Evolutionary conservation across 2,113 vertebrate genomes (phyloP).

Genomic region (Notarius lentiginosus): DNA sequence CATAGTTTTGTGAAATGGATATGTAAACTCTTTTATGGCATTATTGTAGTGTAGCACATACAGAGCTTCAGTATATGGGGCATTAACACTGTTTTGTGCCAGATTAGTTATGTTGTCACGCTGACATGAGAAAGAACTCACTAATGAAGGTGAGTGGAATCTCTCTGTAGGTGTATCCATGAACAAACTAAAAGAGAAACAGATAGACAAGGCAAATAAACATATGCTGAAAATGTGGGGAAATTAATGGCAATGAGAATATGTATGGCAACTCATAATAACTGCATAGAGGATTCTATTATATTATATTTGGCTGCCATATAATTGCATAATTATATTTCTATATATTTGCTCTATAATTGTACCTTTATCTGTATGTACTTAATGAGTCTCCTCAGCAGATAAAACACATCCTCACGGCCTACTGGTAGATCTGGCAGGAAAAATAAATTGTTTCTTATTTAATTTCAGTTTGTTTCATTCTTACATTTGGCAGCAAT

Average conservation of each 20-base stretch:
- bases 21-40: not conserved
- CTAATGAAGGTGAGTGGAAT: conserved; percentile 89
- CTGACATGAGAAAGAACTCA: conserved; percentile 70
- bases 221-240: not conserved
- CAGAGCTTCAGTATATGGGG: not conserved
- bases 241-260: not conserved
- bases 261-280: not conserved
- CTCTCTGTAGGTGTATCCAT: conserved; percentile 83
- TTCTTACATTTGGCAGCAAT: not conserved
- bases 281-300: not conserved
- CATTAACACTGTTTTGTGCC: not conserved
- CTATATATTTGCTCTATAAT: too few relatives aligned
- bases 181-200: conserved; percentile 76
- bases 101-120: not conserved
- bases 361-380: conserved; percentile 91
- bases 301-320: not conserved
- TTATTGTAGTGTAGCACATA: not conserved
- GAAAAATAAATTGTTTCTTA: not conserved
- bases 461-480: not conserved
- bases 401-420: conserved; percentile 79
- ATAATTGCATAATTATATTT: too few relatives aligned
- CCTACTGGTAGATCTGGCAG: conserved; percentile 86
- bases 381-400: conserved; percentile 88
- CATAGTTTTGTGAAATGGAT: not conserved
- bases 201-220: conserved; percentile 7